Evolutionary conservation across 2,888 invertebrate genomes (phyloP), one percentile per base, ranked within the genome.

Genomic region (Drosophila putrida): DNA sequence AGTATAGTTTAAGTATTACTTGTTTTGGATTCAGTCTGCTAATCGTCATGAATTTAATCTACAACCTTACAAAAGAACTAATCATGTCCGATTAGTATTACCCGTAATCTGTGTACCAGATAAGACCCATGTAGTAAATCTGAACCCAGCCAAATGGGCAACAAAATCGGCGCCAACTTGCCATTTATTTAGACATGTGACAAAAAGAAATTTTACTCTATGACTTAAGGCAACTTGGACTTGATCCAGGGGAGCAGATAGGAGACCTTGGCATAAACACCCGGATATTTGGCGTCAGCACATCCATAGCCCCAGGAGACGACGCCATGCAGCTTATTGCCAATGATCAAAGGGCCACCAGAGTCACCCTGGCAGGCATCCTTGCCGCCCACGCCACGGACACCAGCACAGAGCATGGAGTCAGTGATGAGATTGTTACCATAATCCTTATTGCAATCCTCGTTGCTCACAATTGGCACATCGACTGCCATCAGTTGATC

Each of bases 301-400:
- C 91, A 91, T 0, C 68, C 78, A 20, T 60, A 50, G 36, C 91
- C 91, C 91, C 91, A 91, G 6, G 91, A 91, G 8, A 91, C 91
- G 28, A 91, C 50, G 27, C 91, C 91, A 1, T 80, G 71, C 6
- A 91, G 68, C 39, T 76, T 47, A 13, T 80, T 73, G 5, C 72
- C 39, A 0, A 90, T 77, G 28, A 90, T 35, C 2, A 91, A 44
- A 0, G 91, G 91, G 4, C 91, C 91, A 20, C 91, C 91, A 0
- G 91, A 91, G 68, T 91, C 91, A n/a, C 88, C 89, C 47, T 84
- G 85, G 51, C 79, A 91, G 3, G 90, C 86, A 70, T 91, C 91
- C 46, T 81, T 88, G 6, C 91, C 91, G 1, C 91, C 91, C 6
- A 57, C 71, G 2, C 80, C 75, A 0, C 79, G 75, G 0, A 71